phyloP scores from a whole-genome alignment of 2,797 vertebrate species.

The Halcyon smyrnensis region DNA sequence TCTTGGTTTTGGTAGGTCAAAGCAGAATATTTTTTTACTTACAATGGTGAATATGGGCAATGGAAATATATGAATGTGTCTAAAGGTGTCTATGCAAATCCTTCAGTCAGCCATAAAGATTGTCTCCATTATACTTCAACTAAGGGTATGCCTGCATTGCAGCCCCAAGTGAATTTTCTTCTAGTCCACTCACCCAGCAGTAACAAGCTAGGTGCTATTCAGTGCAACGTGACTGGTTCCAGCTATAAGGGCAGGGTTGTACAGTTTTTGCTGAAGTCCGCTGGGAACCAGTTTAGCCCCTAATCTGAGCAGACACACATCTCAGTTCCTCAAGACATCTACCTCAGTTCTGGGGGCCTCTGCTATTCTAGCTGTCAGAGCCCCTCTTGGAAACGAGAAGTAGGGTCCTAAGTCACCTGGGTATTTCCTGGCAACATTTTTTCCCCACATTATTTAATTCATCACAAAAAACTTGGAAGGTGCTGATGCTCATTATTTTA shows the following conservation, averaged over 20 bases:
- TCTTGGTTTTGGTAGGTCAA: not conserved
- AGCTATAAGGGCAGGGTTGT: rapidly evolving
- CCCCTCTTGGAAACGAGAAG: not conserved
- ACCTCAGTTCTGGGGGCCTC: not conserved
- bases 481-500: not conserved
- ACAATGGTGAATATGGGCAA: not conserved
- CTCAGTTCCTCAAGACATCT: not conserved
- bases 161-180: not conserved
- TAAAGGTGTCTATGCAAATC: not conserved
- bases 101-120: not conserved
- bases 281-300: not conserved
- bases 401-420: not conserved
- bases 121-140: not conserved
- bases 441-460: not conserved
- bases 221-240: not conserved
- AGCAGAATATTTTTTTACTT: not conserved
- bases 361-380: not conserved
- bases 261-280: not conserved
- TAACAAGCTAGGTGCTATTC: not conserved
- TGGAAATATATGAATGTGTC: not conserved
- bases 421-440: not conserved
- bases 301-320: not conserved
- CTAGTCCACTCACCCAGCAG: not conserved
- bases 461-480: not conserved
- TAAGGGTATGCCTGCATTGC: not conserved